Base-by-base conservation (phyloP, 2,888 invertebrate species). In the Margaritifera margaritifera region DNA sequence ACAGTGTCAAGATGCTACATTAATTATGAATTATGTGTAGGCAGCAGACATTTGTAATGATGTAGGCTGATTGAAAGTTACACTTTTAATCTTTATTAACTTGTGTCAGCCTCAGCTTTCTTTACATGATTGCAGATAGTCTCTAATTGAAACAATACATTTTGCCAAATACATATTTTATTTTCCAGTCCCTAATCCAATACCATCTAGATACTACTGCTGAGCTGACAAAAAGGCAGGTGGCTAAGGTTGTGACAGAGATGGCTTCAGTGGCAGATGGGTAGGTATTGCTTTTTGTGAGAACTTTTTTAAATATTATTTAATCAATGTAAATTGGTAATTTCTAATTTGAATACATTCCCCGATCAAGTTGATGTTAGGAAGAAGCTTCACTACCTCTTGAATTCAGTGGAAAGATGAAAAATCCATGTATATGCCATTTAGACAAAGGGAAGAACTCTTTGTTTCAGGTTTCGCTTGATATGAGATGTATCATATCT, bases 191-290 rank as follows among this genome's bases (percentile, higher is more conserved):
- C 18, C 70, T 88, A 61, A 80, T 88, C n/a, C 84, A 86, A 70
- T 83, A 77, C 55, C 87, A 88, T 70, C 70, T 87, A 42, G 86
- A 87, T 56, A 74, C 78, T 24, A 79, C 85, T 19, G 77, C 84
- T 27, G 83, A 84, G 61, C 54, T 83, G 42, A 84, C 84, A 22
- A 82, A 83, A 66, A 79, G 84, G 51, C 86, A 87, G 51, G 76
- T 88, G 5, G 74, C 81, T 42, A 84, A 80, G 62, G 83, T 85
- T 24, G 80, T 87, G 65, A 78, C 77, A 71, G 86, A 87, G 31
- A 74, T 81, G 19, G 77, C 75, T 22, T 69, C 64, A 58, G 58
- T 69, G 53, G 63, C 63, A 19, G 77, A 76, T 27, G 76, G 78
- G 82, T 82, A 72, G 64, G 65, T 55, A n/a, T 15, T n/a, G 55